Evolutionary conservation across 2,797 vertebrate species (phyloP).

Genomic region (Taeniopygia guttata): DNA sequence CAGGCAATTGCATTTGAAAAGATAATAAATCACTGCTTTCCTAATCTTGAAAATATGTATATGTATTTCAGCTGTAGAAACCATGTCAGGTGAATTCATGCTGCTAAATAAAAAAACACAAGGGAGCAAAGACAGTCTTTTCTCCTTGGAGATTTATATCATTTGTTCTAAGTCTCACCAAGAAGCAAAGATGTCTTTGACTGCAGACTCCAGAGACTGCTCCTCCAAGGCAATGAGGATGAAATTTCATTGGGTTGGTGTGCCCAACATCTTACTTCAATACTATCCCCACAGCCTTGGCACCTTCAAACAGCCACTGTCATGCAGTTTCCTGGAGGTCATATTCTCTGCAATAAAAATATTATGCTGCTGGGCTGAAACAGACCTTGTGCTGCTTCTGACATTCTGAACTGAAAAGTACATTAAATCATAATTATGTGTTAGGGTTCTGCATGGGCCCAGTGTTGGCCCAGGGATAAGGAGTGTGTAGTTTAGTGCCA

Average conservation of each 20-base stretch:
- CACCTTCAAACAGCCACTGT: neutral
- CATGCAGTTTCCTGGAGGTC: neutral
- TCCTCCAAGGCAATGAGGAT: neutral
- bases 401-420: neutral
- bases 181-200: neutral
- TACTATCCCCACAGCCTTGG: neutral
- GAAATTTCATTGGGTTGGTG: neutral
- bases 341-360: neutral
- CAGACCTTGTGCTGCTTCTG: neutral
- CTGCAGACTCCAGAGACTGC: neutral
- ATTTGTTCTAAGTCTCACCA: neutral
- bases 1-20: constrained; percentile 51
- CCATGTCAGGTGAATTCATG: neutral
- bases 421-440: neutral
- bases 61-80: neutral
- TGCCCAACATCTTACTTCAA: neutral
- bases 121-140: neutral
- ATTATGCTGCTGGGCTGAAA: neutral
- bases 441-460: neutral
- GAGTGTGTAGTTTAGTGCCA: neutral
- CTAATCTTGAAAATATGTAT: neutral
- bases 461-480: neutral
- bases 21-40: constrained; percentile 55
- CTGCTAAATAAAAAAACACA: neutral
- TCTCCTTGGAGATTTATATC: neutral